Evolutionary conservation across 2,113 vertebrate genomes (phyloP).

Genomic region (Ciconia maguari): DNA sequence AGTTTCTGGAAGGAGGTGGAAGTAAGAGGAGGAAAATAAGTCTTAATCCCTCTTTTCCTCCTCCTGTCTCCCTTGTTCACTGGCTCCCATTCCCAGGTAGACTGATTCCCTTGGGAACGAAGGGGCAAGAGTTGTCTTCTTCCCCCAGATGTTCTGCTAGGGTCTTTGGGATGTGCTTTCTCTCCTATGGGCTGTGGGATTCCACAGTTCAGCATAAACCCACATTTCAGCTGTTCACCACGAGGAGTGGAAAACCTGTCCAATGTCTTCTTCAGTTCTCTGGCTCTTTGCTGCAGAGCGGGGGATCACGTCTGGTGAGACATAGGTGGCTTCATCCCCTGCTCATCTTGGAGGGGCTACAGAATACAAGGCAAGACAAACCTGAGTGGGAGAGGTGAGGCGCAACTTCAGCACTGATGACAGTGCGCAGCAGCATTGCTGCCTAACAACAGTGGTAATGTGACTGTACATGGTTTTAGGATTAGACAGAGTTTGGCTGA

Average conservation of each 20-base stretch:
- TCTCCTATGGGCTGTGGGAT: not conserved
- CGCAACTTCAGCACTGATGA: accelerated
- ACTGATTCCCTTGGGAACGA: not conserved
- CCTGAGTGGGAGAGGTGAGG: not conserved
- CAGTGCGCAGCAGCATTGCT: accelerated
- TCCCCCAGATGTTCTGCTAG: not conserved
- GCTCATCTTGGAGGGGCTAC: not conserved
- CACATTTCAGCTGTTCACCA: not conserved
- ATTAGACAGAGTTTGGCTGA: not conserved
- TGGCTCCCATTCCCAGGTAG: not conserved
- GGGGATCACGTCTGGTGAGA: not conserved
- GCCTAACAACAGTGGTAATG: accelerated
- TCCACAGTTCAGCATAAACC: not conserved
- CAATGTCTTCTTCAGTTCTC: not conserved
- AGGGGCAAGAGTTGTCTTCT: not conserved
- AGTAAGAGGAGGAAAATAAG: not conserved
- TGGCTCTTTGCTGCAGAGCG: not conserved
- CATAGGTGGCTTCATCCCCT: not conserved
- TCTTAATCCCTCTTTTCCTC: not conserved
- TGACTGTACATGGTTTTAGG: accelerated
- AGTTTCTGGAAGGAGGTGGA: not conserved
- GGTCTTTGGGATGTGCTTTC: not conserved
- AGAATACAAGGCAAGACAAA: not conserved
- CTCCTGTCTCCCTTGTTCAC: not conserved
- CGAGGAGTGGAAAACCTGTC: not conserved